Conservation (phyloP, 2,888 invertebrate species). For the Heliothis peltigera region DNA sequence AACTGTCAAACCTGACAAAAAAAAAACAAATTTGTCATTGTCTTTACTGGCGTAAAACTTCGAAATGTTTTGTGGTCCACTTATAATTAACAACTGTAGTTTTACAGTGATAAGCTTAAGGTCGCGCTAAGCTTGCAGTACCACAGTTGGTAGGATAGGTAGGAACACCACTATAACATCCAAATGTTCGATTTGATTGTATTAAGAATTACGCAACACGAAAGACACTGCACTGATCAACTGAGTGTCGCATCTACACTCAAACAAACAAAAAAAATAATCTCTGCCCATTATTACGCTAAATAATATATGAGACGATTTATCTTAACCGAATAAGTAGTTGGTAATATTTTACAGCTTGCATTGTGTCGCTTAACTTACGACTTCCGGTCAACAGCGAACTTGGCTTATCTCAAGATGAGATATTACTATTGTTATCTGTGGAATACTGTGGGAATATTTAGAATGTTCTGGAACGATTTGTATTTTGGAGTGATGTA, state of each 20-base stretch:
- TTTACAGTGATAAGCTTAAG: too few relatives aligned
- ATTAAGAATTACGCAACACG: too few relatives aligned
- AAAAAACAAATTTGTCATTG: too few relatives aligned
- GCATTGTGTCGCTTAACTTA: slow-evolving; percentile 73
- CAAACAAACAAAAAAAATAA: slow-evolving; percentile 54
- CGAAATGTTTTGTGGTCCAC: too few relatives aligned
- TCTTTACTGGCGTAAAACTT: too few relatives aligned
- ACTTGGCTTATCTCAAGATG: slow-evolving; percentile 62
- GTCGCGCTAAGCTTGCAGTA: too few relatives aligned
- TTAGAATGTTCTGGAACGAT: slow-evolving; percentile 51
- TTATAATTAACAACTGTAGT: too few relatives aligned
- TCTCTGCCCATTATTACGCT: slow-evolving; percentile 80
- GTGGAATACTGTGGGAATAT: slow-evolving; percentile 58
- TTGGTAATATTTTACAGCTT: slow-evolving; percentile 77
- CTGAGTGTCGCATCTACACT: slow-evolving; percentile 54
- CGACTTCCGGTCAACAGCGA: slow-evolving; percentile 77
- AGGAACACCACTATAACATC: too few relatives aligned
- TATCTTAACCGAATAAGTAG: slow-evolving; percentile 83
- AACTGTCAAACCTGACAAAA: too few relatives aligned
- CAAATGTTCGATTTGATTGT: too few relatives aligned
- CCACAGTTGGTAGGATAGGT: too few relatives aligned
- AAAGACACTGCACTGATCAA: too few relatives aligned
- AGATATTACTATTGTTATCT: slow-evolving; percentile 68
- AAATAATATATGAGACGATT: slow-evolving; percentile 86
- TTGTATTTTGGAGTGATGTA: slow-evolving; percentile 38